Evolutionary conservation across 1,140 invertebrate genomes (phyloP), one percentile per base, ranked within the genome.

Genomic region (Halesus radiatus): DNA sequence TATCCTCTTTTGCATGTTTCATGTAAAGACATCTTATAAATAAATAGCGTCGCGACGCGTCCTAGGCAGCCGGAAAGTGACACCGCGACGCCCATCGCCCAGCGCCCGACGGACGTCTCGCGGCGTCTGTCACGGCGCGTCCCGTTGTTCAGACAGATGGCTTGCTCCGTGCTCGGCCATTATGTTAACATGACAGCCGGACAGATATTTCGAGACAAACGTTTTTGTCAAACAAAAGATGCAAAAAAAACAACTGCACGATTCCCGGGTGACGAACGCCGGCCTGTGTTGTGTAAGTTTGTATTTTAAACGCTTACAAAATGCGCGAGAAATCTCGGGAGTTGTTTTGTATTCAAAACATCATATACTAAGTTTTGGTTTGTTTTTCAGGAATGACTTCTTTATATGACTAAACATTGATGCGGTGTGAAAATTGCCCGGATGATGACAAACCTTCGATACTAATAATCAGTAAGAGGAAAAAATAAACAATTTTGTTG

Each of bases 181-280:
- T 83, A 81, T 83, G 82, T 83, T 83, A 81, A 83, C 82, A 83
- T 79, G 82, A 83, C 82, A 83, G 76, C 60, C 73, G 76, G 82
- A 83, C 82, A 83, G 82, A 80, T 80, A 83, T 80, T 80, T 80
- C 78, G 64, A 29, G 80, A 18, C 56, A 68, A 66, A 52, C 79
- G 50, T 77, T 80, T 70, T 76, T 26, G 76, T 26, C 29, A 53
- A 77, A 76, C 75, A 75, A 75, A 75, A 75, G 52, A 58, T 54
- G 68, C 37, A 62, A 72, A 72, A 72, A 70, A 68, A 6, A 72
- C 13, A 32, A 32, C 62, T 1, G 16, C 72, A 54, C 37, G 70
- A 23, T 53, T 76, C 56, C 29, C 73, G 73, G 23, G 68, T 52
- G 68, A 50, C 37, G 18, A 3, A 52, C 20, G 22, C 62, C n/a